phyloP scores from a whole-genome alignment of 2,797 vertebrate species.

The Borostomias antarcticus region DNA sequence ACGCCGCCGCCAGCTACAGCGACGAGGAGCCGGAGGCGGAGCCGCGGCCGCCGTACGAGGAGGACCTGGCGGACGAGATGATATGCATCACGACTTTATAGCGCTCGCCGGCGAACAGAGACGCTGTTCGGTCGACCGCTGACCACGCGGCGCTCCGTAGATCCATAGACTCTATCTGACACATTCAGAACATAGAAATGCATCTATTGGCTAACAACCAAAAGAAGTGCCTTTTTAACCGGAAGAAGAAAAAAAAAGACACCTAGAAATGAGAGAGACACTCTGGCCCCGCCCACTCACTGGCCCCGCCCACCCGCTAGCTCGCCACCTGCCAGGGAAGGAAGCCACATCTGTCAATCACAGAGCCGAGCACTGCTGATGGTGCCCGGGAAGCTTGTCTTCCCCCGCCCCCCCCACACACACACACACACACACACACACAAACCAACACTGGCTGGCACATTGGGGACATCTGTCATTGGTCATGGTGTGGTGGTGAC shows the following conservation, averaged over 20 bases:
- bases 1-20: constrained; percentile 90
- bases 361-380: constrained; percentile 40
- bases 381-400: constrained; percentile 34
- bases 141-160: background rate
- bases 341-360: constrained; percentile 44
- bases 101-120: constrained; percentile 68
- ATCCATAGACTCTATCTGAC: constrained; percentile 36
- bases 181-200: constrained; percentile 56
- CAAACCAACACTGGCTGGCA: constrained; percentile 24
- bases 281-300: constrained; percentile 50
- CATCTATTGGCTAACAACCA: constrained; percentile 82
- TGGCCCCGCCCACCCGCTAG: no score
- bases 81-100: constrained; percentile 99
- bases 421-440: no score
- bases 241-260: constrained; percentile 81
- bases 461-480: constrained; percentile 49
- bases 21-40: constrained; percentile 91
- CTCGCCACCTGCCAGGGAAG: constrained; percentile 64
- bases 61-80: constrained; percentile 99
- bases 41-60: constrained; percentile 84
- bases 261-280: constrained; percentile 75
- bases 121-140: background rate
- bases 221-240: constrained; percentile 97
- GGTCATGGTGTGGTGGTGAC: constrained; percentile 47
- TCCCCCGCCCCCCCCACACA: no score